Base-by-base conservation (phyloP, 2,113 vertebrate genomes). In the Peromyscus leucopus region DNA sequence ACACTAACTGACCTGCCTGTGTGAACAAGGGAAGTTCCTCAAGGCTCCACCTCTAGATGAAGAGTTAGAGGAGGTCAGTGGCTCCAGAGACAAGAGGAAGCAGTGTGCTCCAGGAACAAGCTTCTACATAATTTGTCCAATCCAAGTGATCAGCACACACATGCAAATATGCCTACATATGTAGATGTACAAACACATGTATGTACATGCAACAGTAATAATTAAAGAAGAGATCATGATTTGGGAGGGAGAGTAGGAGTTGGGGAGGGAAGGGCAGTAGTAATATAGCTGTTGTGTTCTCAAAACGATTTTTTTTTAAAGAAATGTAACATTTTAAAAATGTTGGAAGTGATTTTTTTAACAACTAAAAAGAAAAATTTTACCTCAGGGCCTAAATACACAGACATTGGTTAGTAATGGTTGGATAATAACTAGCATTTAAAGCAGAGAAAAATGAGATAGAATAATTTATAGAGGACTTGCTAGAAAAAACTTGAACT, bases 321-420 rank as follows among this genome's bases (percentile, higher is more conserved):
- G 39, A 97, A 86, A 86, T 76, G 36, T 24, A 93, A 72, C 46
- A 82, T 96, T 94, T 72, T 72, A 39, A 91, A 83, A 12, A 7
- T 61, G 11, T 83, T 59, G 11, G 36, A 59, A 95, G 57, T 65
- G 19, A 91, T 67, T 26, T 65, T 95, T 92, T 91, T n/a, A 97
- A 89, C 42, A 91, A 90, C 17, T 48, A 72, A 86, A 92, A 92
- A 67, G 36, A 72, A 96, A 89, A 79, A 15, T 55, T 89, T 96
- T 80, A 75, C 75, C 46, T 89, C 75, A 28, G 28, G n/a, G 7
- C 2, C 51, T 59, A 88, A 57, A 85, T 72, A 76, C 42, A 89
- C 7, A 33, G 15, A 93, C 48, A 42, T 78, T 59, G 39, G 82
- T 78, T 51, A 90, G 12, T n/a, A 59, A 59, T 59, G 11, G 57